phyloP scores from a whole-genome alignment of 1,140 invertebrate species.

The Apis florea region DNA sequence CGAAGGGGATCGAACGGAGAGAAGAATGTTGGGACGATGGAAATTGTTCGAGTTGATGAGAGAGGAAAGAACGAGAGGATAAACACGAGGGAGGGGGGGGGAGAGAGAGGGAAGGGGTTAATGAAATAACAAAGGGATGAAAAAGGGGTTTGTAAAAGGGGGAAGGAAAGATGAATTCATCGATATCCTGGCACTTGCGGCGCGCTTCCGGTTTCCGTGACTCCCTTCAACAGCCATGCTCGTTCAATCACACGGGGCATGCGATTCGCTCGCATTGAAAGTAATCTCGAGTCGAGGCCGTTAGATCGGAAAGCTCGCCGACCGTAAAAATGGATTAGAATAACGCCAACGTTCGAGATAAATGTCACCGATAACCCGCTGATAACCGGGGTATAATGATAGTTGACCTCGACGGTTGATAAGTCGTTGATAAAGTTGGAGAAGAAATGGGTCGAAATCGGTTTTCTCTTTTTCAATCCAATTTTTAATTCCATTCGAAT shows the following conservation, averaged over 20 bases:
- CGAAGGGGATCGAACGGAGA: no score
- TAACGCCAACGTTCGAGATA: not conserved
- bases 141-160: not conserved
- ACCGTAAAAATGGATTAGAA: constrained; percentile 2
- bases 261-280: not conserved
- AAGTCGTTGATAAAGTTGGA: not conserved
- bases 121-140: not conserved
- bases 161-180: not conserved
- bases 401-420: not conserved
- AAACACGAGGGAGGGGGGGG: no score
- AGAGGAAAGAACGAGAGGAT: not conserved
- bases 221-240: not conserved
- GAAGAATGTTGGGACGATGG: no score
- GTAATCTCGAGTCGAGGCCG: not conserved
- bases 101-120: not conserved
- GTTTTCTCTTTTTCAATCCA: not conserved
- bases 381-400: not conserved
- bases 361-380: not conserved
- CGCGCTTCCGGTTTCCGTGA: constrained; percentile 4
- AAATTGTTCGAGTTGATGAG: no score
- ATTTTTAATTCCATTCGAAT: not conserved
- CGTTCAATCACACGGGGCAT: constrained; percentile 9
- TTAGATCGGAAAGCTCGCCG: not conserved
- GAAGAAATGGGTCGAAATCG: not conserved
- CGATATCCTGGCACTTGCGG: not conserved